These are phyloP conservation scores for Fabriciana adippe DNA, from an alignment of 2,888 invertebrate species.

Conservation along the genomic window DNA sequence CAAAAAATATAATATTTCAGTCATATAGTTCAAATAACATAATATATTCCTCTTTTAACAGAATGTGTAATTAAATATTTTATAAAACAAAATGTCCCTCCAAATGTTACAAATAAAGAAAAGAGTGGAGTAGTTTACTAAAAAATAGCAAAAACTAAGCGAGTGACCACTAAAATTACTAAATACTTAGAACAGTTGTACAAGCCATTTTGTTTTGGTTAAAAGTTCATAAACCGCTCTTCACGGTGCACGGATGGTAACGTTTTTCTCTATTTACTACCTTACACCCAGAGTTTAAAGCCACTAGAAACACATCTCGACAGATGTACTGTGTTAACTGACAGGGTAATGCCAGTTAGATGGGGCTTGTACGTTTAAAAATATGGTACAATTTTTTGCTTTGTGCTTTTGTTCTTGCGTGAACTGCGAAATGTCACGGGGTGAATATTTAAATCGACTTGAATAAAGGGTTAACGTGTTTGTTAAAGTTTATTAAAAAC, in stretches of 20 bases:
- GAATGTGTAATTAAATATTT: neutral
- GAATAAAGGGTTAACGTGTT: too few species aligned
- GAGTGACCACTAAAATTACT: conserved; percentile 32
- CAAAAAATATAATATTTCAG: too few species aligned
- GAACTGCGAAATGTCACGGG: too few species aligned
- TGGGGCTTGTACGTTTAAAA: too few species aligned
- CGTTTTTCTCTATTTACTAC: conserved; percentile 11
- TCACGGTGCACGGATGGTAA: conserved; percentile 9
- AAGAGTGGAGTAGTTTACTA: conserved; percentile 19
- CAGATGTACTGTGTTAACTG: conserved; percentile 61
- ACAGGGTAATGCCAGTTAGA: conserved; percentile 2
- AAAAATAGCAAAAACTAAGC: conserved; percentile 31
- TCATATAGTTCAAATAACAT: too few species aligned
- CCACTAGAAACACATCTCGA: conserved; percentile 55
- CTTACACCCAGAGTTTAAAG: conserved; percentile 49
- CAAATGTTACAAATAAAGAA: conserved; percentile 5
- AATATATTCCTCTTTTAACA: too few species aligned
- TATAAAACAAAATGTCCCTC: neutral
- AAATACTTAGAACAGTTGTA: conserved; percentile 39
- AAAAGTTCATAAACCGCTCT: conserved; percentile 48
- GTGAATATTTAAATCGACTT: too few species aligned
- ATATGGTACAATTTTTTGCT: too few species aligned
- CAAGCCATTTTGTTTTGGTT: conserved; percentile 44
- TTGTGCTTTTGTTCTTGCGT: too few species aligned
- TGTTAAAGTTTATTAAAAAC: too few species aligned